These are phyloP conservation scores for Zeuzera pyrina DNA, from an alignment of 2,888 invertebrate genomes.

Conservation along the genomic window DNA sequence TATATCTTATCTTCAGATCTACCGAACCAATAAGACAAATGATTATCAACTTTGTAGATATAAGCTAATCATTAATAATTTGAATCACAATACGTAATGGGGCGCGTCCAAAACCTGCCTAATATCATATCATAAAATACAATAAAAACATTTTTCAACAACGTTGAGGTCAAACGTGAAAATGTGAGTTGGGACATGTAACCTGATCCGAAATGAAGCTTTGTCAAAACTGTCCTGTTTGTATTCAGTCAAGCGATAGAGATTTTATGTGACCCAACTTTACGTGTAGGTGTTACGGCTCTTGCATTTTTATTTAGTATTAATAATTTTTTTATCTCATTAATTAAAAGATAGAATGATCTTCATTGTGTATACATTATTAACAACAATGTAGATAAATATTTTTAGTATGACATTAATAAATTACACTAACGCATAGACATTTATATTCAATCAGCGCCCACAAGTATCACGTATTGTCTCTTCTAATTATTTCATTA, in stretches of 20 bases:
- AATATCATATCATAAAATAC: slow-evolving; percentile 12
- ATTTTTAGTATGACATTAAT: background rate
- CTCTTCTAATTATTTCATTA: too few species aligned
- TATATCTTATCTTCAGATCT: too few species aligned
- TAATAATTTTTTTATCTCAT: slow-evolving; percentile 6
- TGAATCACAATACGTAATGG: background rate
- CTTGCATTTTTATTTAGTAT: too few species aligned
- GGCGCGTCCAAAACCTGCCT: background rate
- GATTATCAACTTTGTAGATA: background rate
- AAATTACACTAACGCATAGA: background rate
- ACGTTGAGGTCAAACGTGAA: slow-evolving; percentile 14
- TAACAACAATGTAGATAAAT: background rate
- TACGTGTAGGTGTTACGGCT: too few species aligned
- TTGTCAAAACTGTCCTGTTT: slow-evolving; percentile 33
- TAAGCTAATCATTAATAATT: slow-evolving; percentile 1
- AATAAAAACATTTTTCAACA: slow-evolving; percentile 15
- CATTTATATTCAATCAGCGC: too few species aligned
- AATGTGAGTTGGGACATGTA: slow-evolving; percentile 20
- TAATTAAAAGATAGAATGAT: slow-evolving; percentile 8
- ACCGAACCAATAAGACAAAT: slow-evolving; percentile 1
- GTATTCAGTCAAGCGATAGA: slow-evolving; percentile 31
- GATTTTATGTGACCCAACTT: slow-evolving; percentile 31
- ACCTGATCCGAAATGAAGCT: slow-evolving; percentile 30
- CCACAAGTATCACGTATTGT: too few species aligned
- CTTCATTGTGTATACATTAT: slow-evolving; percentile 2